Conservation (phyloP, 2,888 invertebrate genomes). For the Lasioglossum leucozonium region DNA sequence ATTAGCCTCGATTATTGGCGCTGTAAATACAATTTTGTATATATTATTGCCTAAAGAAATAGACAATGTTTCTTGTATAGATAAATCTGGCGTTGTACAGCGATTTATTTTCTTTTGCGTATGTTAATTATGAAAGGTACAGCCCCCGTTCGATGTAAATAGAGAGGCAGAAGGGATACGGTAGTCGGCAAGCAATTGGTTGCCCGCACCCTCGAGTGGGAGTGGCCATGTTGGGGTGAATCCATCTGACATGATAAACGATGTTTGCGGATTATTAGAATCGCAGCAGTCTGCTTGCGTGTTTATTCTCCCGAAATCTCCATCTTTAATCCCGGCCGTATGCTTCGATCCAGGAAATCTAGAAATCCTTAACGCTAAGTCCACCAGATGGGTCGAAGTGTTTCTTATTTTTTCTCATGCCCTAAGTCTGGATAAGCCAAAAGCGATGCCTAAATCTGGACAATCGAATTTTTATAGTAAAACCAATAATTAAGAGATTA, state of each 20-base stretch:
- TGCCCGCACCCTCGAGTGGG: conserved; percentile 59
- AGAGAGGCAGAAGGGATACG: conserved; percentile 31
- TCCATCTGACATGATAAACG: conserved; percentile 78
- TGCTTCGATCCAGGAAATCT: conserved; percentile 54
- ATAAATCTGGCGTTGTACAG: neutral
- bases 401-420: no score
- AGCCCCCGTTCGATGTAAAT: conserved; percentile 36
- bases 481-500: no score
- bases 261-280: conserved; percentile 82
- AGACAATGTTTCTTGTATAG: conserved; percentile 3
- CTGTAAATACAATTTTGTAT: conserved; percentile 42
- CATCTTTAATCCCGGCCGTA: conserved; percentile 74
- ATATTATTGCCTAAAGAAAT: conserved; percentile 34
- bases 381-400: no score
- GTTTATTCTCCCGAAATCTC: conserved; percentile 78
- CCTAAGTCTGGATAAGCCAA: no score
- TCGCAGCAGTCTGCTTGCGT: conserved; percentile 68
- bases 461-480: no score
- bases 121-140: neutral
- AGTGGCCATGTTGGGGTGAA: conserved; percentile 59
- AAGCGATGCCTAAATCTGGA: no score
- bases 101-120: neutral
- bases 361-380: no score
- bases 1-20: neutral
- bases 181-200: conserved; percentile 38